phyloP scores from a whole-genome alignment of 2,797 vertebrate genomes.

The Acipenser transmontanus region DNA sequence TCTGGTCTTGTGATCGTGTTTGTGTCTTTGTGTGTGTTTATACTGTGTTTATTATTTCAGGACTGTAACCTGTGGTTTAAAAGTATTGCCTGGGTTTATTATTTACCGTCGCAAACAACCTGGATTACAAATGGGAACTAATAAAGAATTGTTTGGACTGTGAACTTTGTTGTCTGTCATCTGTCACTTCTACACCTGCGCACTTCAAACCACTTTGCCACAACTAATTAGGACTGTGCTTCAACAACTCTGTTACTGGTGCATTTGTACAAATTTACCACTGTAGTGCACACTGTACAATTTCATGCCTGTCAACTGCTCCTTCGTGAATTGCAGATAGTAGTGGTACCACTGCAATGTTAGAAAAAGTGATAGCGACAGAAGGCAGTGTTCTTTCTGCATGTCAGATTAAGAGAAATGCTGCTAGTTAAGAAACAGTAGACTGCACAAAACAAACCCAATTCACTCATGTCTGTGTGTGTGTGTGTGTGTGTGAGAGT shows the following conservation, averaged over 20 bases:
- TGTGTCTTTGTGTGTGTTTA: no score
- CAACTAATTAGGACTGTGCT: neutral
- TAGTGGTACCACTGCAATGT: conserved; percentile 11
- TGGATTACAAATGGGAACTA: no score
- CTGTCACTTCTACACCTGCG: no score
- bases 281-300: neutral
- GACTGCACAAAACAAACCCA: neutral
- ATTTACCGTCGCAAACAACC: no score
- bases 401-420: conserved; percentile 5
- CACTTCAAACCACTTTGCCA: no score
- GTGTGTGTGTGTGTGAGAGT: neutral
- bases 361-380: conserved; percentile 12
- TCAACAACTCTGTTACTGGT: neutral
- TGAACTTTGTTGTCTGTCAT: no score
- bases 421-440: conserved; percentile 9
- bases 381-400: conserved; percentile 8
- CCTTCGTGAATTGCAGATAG: conserved; percentile 1
- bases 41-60: no score
- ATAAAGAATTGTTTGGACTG: no score
- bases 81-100: no score
- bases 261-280: conserved; percentile 1
- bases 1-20: no score
- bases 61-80: no score
- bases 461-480: neutral
- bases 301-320: conserved; percentile 1